These are phyloP conservation scores for Cheirogaleus major DNA, from an alignment of 2,797 vertebrate species.

Conservation along the genomic window DNA sequence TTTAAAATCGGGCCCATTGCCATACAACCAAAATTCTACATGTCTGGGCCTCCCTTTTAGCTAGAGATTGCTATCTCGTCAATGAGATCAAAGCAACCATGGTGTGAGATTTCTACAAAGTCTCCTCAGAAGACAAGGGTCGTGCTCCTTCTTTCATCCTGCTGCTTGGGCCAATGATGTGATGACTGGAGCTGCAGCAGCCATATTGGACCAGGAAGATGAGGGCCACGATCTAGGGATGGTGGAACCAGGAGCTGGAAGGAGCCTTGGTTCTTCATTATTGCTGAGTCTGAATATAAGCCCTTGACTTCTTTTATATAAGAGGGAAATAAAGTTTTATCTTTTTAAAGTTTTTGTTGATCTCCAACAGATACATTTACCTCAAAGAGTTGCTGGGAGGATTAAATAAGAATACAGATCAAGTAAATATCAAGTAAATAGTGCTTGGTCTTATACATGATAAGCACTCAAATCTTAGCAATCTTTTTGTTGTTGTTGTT, in stretches of 20 bases:
- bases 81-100: neutral
- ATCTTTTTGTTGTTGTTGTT: neutral
- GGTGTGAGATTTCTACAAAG: neutral
- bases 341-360: neutral
- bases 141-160: neutral
- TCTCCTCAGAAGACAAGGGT: neutral
- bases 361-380: neutral
- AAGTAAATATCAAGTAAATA: neutral
- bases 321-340: neutral
- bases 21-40: neutral
- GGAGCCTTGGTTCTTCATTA: neutral
- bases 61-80: neutral
- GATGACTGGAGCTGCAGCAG: neutral
- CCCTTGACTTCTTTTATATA: neutral
- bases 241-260: neutral
- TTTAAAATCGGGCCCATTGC: neutral
- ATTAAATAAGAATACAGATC: neutral
- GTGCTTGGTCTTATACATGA: neutral
- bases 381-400: neutral
- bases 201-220: neutral
- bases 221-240: neutral
- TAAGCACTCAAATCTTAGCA: neutral
- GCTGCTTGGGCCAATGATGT: neutral
- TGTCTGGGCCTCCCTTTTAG: neutral
- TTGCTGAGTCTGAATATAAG: neutral